These are phyloP conservation scores for Drosophila pseudotakahashii DNA, from an alignment of 2,888 invertebrate species.

Conservation along the genomic window DNA sequence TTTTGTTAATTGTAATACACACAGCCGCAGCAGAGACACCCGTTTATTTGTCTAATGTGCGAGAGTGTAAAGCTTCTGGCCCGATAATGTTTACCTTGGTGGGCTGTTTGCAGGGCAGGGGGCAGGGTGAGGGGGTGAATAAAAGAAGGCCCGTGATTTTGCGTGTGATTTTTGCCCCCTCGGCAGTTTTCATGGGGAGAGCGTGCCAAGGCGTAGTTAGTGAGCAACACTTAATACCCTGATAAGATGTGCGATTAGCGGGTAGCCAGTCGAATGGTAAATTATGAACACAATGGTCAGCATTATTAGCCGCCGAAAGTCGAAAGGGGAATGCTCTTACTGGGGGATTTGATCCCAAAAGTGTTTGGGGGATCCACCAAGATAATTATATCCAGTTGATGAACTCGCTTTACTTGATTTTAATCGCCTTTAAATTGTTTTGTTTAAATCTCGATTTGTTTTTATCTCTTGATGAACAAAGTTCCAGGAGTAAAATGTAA, in stretches of 20 bases:
- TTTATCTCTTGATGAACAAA: neutral
- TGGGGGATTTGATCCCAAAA: neutral
- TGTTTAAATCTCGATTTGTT: neutral
- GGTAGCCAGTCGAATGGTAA: constrained; percentile 44
- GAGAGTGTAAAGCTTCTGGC: constrained; percentile 39
- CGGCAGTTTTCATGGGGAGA: constrained; percentile 47
- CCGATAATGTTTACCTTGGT: constrained; percentile 59
- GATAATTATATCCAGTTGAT: neutral
- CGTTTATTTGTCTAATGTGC: constrained; percentile 47
- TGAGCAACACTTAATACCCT: constrained; percentile 66
- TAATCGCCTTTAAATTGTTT: neutral
- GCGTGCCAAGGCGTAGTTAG: constrained; percentile 69
- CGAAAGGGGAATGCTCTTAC: constrained; percentile 19
- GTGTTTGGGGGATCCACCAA: neutral
- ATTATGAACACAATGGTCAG: constrained; percentile 50
- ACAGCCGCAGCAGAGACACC: constrained; percentile 21
- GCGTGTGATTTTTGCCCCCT: constrained; percentile 31
- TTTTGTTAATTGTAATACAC: constrained; percentile 69
- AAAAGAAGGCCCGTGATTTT: constrained; percentile 63
- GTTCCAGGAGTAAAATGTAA: too few species aligned
- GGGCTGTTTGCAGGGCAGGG: constrained; percentile 12
- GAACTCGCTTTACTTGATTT: neutral
- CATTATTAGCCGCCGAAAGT: neutral
- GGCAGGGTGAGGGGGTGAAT: neutral
- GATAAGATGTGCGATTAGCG: constrained; percentile 72